Conservation (phyloP, 1,140 invertebrate species). For the Scylla paramamosain region DNA sequence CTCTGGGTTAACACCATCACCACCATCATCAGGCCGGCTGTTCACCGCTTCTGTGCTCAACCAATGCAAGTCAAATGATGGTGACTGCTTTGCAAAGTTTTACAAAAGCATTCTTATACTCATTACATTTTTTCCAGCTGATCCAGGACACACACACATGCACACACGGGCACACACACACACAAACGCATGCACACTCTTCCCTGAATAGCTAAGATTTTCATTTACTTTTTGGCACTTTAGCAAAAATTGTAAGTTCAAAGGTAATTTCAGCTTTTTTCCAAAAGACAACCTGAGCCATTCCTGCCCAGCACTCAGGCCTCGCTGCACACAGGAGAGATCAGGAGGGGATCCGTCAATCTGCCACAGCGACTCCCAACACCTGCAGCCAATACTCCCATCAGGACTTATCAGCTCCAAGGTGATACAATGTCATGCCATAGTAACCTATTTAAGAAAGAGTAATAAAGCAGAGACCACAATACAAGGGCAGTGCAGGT, state of each 20-base stretch:
- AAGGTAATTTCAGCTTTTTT: not conserved
- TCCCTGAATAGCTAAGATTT: slow-evolving; percentile 8
- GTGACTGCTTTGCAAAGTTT: not conserved
- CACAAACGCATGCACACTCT: not conserved
- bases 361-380: not conserved
- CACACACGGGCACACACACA: not conserved
- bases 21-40: slow-evolving; percentile 7
- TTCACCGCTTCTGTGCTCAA: not conserved
- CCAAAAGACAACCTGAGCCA: not conserved
- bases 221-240: not conserved
- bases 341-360: not conserved
- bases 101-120: no score
- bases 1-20: not conserved
- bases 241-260: no score
- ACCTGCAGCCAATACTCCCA: not conserved
- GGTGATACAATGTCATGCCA: not conserved
- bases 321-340: not conserved
- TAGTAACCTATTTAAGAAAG: not conserved
- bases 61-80: not conserved
- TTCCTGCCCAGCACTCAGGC: not conserved
- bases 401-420: not conserved
- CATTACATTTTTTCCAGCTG: not conserved
- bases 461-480: not conserved
- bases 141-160: not conserved
- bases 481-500: slow-evolving; percentile 7